Base-by-base conservation (phyloP, 2,113 vertebrate species). In the Trachemys scripta region DNA sequence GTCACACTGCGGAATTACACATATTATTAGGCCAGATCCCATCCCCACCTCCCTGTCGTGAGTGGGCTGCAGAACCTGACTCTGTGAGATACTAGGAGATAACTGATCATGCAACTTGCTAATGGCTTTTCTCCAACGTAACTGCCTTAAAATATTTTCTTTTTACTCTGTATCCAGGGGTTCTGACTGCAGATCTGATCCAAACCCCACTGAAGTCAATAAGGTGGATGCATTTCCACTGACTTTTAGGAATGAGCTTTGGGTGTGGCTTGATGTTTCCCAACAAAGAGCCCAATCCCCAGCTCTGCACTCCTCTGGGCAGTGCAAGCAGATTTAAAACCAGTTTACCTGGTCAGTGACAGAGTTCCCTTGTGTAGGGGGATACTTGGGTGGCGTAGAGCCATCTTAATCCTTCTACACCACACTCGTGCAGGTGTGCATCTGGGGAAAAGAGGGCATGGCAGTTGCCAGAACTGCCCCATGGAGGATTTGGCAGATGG, bases 141-240 rank as follows among this genome's bases (percentile, higher is more conserved):
- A 93, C 72, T 56, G 87, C 87, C 84, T 59, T 53, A 17, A 85
- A 93, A 84, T 1, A 5, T 31, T 85, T 84, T 79, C 84, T 54
- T 16, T 78, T 59, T 38, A 22, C 72, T 54, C 69, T 54, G 45
- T 31, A 16, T 3, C 16, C 5, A 86, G 89, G 54, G 84, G 86
- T 84, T 88, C 88, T 35, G 19, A 62, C 3, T 3, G 27, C n/a
- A 72, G n/a, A 42, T 10, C 82, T 47, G 50, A 84, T 27, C 84
- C 84, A 88, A 81, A 78, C 59, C 85, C 84, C 79, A 92, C 87
- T 19, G 87, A 84, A 91, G 84, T 85, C 93, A 92, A 51, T 62
- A 72, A 87, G 87, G 88, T 82, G 3, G 69, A 65, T 81, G 92
- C 87, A 80, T 81, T 69, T 79, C 50, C 82, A 90, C 38, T 88